Evolutionary conservation across 2,113 vertebrate species (phyloP), one percentile per base, ranked within the genome.

Genomic region (Tringa solitaria): DNA sequence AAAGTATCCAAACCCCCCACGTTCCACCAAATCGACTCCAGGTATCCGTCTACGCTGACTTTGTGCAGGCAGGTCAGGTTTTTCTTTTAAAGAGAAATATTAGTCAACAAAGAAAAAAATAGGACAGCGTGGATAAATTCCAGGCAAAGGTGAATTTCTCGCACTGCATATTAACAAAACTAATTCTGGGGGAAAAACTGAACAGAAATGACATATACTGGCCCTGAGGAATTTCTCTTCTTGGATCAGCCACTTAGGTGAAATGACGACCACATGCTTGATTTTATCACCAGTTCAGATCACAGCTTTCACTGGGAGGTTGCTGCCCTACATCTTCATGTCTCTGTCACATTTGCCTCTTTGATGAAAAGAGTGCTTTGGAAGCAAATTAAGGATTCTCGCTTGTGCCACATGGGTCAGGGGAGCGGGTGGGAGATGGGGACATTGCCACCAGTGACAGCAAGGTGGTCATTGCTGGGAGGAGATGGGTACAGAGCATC

Each of bases 191-290:
- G 50, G 3, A 59, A 48, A 45, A 87, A 59, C 7, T 35, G 51
- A 37, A 46, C 26, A 59, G 33, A 83, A 74, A 33, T 27, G 4
- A 19, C 39, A 12, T 3, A 24, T 37, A 14, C 4, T 37, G 14
- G 51, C 67, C 24, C 33, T 20, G 30, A 93, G 48, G 48, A 75
- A 39, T 82, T 60, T 51, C 4, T 78, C 26, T 32, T 41, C 37
- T 57, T 78, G 68, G 46, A 45, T 67, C 41, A 57, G 50, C 21
- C 14, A n/a, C 1, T 1, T 11, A 41, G 14, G 43, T 0, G 0
- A 91, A 89, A 33, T 7, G 12, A 72, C 33, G 61, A 18, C 17
- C 23, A 15, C 20, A 16, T 0, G 1, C 27, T 39, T 22, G 41
- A 37, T 46, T 54, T 50, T 20, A 46, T 73, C 65, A 53, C 32